Conservation (phyloP, 2,113 vertebrate species). For the Xerus inauris region DNA sequence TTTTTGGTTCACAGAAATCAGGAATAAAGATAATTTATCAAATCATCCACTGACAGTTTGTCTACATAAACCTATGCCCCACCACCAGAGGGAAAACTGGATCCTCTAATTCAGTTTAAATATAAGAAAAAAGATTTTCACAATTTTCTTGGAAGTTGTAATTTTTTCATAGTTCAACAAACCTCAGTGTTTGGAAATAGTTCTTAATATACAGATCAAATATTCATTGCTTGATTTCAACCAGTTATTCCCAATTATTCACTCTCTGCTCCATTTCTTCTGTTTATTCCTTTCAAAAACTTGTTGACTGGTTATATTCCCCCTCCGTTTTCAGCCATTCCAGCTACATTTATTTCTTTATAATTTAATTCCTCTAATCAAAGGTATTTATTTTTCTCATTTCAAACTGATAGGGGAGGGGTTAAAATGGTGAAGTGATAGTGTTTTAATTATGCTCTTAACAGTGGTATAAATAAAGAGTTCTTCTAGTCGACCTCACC, state of each 20-base stretch:
- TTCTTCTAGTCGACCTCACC: background rate
- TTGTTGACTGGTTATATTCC: background rate
- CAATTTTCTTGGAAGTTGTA: background rate
- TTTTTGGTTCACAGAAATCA: constrained; percentile 49
- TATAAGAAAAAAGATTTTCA: background rate
- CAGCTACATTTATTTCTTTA: background rate
- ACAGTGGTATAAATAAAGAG: background rate
- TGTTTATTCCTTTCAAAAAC: background rate
- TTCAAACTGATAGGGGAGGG: background rate
- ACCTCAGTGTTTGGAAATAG: background rate
- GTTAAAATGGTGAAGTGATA: background rate
- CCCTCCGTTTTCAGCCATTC: background rate
- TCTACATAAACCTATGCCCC: background rate
- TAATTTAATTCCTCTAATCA: background rate
- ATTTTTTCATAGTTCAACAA: constrained; percentile 15
- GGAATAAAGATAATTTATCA: constrained; percentile 26
- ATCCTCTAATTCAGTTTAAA: background rate
- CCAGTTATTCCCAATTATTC: background rate
- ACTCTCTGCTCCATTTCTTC: background rate
- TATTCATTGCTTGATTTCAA: background rate
- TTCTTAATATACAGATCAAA: background rate
- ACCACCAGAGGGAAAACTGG: background rate
- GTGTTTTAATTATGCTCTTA: background rate
- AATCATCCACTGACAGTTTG: background rate
- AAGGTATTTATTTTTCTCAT: background rate